These are phyloP conservation scores for Circaetus gallicus DNA, from an alignment of 2,113 vertebrate species.

Conservation along the genomic window DNA sequence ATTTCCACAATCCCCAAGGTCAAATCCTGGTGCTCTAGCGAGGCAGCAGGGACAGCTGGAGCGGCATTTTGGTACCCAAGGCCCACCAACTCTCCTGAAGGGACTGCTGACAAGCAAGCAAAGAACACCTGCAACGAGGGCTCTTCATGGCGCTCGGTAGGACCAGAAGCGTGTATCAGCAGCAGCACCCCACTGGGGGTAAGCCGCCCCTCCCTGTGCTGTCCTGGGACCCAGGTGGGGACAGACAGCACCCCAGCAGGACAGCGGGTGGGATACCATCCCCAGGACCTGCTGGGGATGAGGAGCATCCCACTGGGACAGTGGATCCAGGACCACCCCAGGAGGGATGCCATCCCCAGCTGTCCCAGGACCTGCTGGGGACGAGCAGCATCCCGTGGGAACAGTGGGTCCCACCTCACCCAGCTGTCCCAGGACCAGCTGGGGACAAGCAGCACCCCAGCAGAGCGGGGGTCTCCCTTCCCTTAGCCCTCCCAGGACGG, in stretches of 20 bases:
- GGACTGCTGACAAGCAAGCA: neutral
- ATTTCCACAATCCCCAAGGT: neutral
- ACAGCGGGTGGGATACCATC: fast-evolving
- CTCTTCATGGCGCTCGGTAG: fast-evolving
- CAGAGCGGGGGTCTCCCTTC: neutral
- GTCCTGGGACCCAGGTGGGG: neutral
- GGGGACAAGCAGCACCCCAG: neutral
- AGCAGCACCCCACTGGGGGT: neutral
- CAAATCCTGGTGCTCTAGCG: neutral
- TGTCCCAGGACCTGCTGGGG: neutral
- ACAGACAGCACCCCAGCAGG: neutral
- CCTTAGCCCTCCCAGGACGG: fast-evolving
- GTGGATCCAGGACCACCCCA: neutral
- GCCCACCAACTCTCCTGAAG: neutral
- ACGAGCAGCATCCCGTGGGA: neutral
- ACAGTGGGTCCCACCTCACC: neutral
- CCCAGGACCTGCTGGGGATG: neutral
- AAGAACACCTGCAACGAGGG: neutral
- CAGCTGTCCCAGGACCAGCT: neutral
- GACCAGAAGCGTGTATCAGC: fast-evolving
- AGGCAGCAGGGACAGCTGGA: fast-evolving
- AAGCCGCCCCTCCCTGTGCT: neutral
- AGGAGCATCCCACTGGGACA: neutral
- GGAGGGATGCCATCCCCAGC: neutral
- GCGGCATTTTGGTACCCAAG: neutral